Evolutionary conservation across 2,888 invertebrate genomes (phyloP).

Genomic region (Drosophila buzzatii): DNA sequence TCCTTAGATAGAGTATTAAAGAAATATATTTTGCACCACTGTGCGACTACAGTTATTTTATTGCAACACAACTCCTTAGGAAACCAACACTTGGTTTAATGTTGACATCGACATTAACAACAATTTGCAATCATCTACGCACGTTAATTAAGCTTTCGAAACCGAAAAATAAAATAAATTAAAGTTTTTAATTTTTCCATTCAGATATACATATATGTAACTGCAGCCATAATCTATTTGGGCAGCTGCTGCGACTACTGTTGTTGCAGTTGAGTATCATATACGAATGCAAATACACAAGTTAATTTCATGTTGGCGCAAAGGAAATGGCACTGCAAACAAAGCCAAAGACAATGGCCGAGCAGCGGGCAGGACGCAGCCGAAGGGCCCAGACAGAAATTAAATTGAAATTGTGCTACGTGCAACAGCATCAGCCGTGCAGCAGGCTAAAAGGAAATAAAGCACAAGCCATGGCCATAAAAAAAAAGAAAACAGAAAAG

Average conservation of each 20-base stretch:
- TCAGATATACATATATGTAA: slow-evolving; percentile 31
- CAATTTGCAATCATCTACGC: slow-evolving; percentile 57
- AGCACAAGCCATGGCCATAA: slow-evolving; percentile 52
- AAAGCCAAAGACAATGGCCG: slow-evolving; percentile 72
- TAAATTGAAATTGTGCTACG: slow-evolving; percentile 75
- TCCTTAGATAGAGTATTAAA: too few species aligned
- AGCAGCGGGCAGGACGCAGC: slow-evolving; percentile 13
- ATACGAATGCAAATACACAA: slow-evolving; percentile 40
- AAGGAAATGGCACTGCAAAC: slow-evolving; percentile 75
- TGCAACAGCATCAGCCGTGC: slow-evolving; percentile 43
- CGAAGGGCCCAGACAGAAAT: slow-evolving; percentile 68
- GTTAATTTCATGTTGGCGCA: slow-evolving; percentile 73
- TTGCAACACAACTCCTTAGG: neutral
- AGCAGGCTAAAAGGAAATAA: slow-evolving; percentile 68
- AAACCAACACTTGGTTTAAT: slow-evolving; percentile 28
- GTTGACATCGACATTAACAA: slow-evolving; percentile 49
- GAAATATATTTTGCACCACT: slow-evolving; percentile 10
- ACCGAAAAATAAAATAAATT: slow-evolving; percentile 45
- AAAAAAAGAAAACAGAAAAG: slow-evolving; percentile 33
- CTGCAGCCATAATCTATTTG: slow-evolving; percentile 58
- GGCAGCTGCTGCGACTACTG: slow-evolving; percentile 15
- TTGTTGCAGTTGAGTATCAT: slow-evolving; percentile 35
- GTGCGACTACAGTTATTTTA: slow-evolving; percentile 13
- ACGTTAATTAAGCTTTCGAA: slow-evolving; percentile 63
- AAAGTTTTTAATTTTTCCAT: slow-evolving; percentile 13